Conservation (phyloP, 2,113 vertebrate species). For the Caloenas nicobarica region DNA sequence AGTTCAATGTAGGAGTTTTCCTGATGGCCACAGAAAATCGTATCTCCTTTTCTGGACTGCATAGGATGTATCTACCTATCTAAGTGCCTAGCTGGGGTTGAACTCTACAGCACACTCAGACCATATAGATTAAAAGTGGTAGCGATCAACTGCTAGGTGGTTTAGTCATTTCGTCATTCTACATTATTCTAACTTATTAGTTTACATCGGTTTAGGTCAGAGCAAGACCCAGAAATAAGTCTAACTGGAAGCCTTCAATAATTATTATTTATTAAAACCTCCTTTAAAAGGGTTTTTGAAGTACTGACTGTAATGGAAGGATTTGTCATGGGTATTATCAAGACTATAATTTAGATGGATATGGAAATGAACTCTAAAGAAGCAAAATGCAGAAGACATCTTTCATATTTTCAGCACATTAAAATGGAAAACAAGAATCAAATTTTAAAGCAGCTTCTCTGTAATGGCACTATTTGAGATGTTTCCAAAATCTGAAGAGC, state of each 20-base stretch:
- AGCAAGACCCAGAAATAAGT: not conserved
- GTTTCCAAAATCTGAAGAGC: not conserved
- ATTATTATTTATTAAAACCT: not conserved
- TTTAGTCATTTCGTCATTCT: not conserved
- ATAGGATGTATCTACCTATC: not conserved
- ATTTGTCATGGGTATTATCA: not conserved
- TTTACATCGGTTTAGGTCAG: not conserved
- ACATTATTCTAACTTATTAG: not conserved
- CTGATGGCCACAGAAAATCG: not conserved
- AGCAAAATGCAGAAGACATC: not conserved
- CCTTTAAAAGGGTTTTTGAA: not conserved
- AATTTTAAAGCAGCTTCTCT: not conserved
- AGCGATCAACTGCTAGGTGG: not conserved
- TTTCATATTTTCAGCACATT: not conserved
- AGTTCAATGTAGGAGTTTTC: not conserved
- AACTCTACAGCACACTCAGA: not conserved
- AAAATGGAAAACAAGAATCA: not conserved
- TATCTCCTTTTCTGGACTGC: not conserved
- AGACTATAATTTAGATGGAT: not conserved
- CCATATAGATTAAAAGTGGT: not conserved
- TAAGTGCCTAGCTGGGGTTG: not conserved
- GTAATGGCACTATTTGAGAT: not conserved
- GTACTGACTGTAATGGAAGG: not conserved
- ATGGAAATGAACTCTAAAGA: not conserved
- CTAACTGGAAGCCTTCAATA: not conserved